phyloP scores from a whole-genome alignment of 2,113 vertebrate species.

The Trichechus manatus region DNA sequence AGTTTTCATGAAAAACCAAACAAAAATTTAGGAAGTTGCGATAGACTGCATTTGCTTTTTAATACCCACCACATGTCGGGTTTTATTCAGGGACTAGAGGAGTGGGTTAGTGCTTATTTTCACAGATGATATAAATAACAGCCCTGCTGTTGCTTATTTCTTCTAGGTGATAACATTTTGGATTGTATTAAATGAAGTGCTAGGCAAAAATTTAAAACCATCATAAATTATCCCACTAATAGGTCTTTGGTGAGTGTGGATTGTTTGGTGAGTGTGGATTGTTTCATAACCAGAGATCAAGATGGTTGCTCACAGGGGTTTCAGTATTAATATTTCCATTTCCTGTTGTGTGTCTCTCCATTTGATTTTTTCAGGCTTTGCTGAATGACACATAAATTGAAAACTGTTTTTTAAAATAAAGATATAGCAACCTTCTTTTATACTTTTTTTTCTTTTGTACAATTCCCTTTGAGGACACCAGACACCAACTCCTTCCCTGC shows the following conservation, averaged over 20 bases:
- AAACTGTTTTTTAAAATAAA: background rate
- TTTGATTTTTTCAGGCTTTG: constrained; percentile 40
- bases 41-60: constrained; percentile 75
- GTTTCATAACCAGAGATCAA: constrained; percentile 36
- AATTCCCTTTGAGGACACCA: background rate
- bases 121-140: constrained; percentile 80
- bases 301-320: background rate
- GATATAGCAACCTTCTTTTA: background rate
- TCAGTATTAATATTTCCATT: constrained; percentile 30
- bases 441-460: background rate
- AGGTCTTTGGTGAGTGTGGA: background rate
- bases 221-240: background rate
- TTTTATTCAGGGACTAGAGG: constrained; percentile 76
- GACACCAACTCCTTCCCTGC: background rate
- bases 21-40: constrained; percentile 57
- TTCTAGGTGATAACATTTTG: constrained; percentile 72
- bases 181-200: constrained; percentile 62
- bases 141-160: constrained; percentile 58
- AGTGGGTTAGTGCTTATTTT: constrained; percentile 73
- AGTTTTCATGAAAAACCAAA: constrained; percentile 61
- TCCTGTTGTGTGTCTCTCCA: background rate
- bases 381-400: background rate
- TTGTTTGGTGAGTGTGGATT: background rate
- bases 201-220: constrained; percentile 24
- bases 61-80: constrained; percentile 72